Base-by-base conservation (phyloP, 2,113 vertebrate species). In the Arenaria interpres region DNA sequence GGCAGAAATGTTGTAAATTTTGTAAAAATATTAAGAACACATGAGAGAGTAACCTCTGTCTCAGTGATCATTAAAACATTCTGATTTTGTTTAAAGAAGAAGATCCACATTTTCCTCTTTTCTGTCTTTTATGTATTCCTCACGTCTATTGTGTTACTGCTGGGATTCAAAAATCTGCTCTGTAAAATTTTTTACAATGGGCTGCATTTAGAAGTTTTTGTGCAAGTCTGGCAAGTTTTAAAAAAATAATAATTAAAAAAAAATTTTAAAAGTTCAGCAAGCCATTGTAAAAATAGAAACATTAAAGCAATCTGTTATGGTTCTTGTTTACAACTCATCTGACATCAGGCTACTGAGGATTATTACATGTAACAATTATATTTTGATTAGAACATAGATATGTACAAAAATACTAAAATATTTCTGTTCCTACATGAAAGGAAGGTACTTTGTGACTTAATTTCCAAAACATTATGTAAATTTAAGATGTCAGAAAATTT, bases 361-460 rank as follows among this genome's bases (percentile, higher is more conserved):
- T 94, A 94, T 95, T 87, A 69, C 83, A n/a, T 95, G 93, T 91
- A 95, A 90, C 92, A 88, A 96, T 97, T 96, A 93, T 81, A 94
- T 95, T 97, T 90, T 94, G 72, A 95, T 96, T 97, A 96, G 80
- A 62, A 74, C 63, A 76, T 88, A 92, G 77, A 72, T 87, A 74
- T 4, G 17, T 86, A 59, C 60, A 92, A 83, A 93, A 84, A 79
- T 59, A 75, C 12, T 30, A 43, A 97, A 91, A 67, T 77, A 76
- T 90, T 95, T 88, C 28, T 48, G 1, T 75, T 76, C 23, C 69
- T 91, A 20, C 6, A 0, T 37, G 25, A 57, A 79, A 46, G 74
- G 56, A 89, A 75, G 51, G 63, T 68, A 90, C 39, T 22, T 88
- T 51, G 69, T 93, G 96, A 68, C 93, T 95, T 96, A 77, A 85